Conservation (phyloP, 2,888 invertebrate genomes). For the Drosophila gaucha region DNA sequence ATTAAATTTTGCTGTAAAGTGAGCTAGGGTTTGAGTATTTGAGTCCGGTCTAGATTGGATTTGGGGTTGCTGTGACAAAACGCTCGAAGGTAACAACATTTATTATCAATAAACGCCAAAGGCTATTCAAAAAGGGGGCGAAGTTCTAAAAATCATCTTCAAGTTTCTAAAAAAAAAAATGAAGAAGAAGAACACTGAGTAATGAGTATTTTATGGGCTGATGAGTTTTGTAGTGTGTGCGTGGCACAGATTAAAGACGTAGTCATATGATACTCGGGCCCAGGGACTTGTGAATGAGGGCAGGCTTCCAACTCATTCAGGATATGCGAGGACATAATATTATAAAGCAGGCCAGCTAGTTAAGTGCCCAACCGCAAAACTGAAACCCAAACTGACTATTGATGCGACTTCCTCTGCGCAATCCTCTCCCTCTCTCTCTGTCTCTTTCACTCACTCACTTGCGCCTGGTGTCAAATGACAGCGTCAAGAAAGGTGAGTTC, state of each 20-base stretch:
- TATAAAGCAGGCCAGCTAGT: slow-evolving; percentile 33
- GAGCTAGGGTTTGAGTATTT: not conserved
- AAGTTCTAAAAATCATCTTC: slow-evolving; percentile 31
- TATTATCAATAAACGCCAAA: slow-evolving; percentile 58
- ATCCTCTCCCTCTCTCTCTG: not conserved
- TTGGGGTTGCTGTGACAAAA: slow-evolving; percentile 35
- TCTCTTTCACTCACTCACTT: not conserved
- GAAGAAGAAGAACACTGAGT: slow-evolving; percentile 10
- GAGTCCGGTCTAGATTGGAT: slow-evolving; percentile 6
- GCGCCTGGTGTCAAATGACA: slow-evolving; percentile 68
- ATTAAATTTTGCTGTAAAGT: slow-evolving; percentile 39
- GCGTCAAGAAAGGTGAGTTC: slow-evolving; percentile 46
- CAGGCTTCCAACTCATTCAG: slow-evolving; percentile 19
- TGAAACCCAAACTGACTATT: slow-evolving; percentile 58
- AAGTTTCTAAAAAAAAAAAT: slow-evolving; percentile 14
- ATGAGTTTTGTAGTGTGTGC: slow-evolving; percentile 40
- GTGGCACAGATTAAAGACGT: slow-evolving; percentile 58
- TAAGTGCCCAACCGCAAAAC: slow-evolving; percentile 50
- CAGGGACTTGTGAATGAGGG: slow-evolving; percentile 22
- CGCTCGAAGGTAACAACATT: slow-evolving; percentile 45
- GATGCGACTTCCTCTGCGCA: slow-evolving; percentile 30
- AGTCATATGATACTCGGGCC: slow-evolving; percentile 31
- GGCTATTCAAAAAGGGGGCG: slow-evolving; percentile 32
- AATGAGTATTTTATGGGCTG: slow-evolving; percentile 60
- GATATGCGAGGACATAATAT: slow-evolving; percentile 29